Percentiles rank a stretch among this genome's conserved stretches.
phyloP scores from a whole-genome alignment of 2,113 vertebrate species.

The Oncorhynchus clarkii region DNA sequence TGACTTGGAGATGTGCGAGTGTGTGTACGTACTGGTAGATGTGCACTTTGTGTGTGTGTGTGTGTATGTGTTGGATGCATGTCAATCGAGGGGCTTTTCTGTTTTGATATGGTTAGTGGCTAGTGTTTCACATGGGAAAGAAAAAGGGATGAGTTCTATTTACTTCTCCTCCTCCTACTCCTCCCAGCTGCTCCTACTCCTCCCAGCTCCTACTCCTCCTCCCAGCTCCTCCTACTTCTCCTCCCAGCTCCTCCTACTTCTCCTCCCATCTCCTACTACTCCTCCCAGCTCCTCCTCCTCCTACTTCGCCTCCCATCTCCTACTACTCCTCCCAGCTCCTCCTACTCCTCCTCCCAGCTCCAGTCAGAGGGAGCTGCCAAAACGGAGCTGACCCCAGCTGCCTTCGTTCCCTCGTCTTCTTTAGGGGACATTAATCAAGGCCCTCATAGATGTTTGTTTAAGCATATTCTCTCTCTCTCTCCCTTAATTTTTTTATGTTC shows the following conservation, averaged over 20 bases:
- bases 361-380: conserved; percentile 50
- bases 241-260: background rate
- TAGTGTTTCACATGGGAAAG: conserved; percentile 42
- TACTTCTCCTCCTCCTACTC: background rate
- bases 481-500: background rate
- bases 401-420: conserved; percentile 62
- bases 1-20: conserved; percentile 17
- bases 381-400: conserved; percentile 42
- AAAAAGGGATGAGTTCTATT: conserved; percentile 3
- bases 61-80: conserved; percentile 7
- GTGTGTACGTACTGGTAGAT: background rate
- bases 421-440: conserved; percentile 44
- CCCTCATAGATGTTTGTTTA: conserved; percentile 11
- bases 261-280: conserved; percentile 7
- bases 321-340: background rate
- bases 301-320: too few species aligned
- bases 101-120: conserved; percentile 35
- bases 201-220: conserved; percentile 1
- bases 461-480: conserved; percentile 22
- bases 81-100: conserved; percentile 22
- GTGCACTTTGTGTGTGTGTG: conserved; percentile 16
- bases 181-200: background rate
- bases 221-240: background rate
- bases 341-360: conserved; percentile 14
- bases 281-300: too few species aligned